Percentiles rank a stretch among this genome's conserved stretches.
These are phyloP conservation scores for Cathartes aura DNA, from an alignment of 2,113 vertebrate genomes.

Conservation along the genomic window DNA sequence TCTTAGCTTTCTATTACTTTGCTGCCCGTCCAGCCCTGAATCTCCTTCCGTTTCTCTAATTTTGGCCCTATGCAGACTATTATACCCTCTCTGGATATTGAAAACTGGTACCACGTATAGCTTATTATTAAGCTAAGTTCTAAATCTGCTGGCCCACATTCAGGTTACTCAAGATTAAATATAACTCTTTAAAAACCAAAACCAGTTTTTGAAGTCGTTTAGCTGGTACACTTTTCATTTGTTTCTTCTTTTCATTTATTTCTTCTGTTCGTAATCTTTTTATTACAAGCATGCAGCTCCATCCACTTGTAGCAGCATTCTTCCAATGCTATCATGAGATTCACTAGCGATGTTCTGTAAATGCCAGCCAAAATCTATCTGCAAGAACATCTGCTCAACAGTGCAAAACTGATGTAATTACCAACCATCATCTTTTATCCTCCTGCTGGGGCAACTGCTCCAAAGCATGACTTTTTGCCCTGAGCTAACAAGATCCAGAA, in stretches of 20 bases:
- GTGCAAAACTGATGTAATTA: constrained; percentile 84
- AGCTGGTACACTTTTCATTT: neutral
- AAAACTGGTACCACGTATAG: neutral
- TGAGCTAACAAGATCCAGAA: constrained; percentile 79
- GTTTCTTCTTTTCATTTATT: neutral
- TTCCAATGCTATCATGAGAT: constrained; percentile 65
- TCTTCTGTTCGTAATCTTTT: neutral
- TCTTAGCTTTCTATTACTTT: neutral
- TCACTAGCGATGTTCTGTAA: constrained; percentile 70
- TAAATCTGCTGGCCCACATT: neutral
- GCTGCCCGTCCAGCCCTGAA: neutral
- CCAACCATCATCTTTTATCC: constrained; percentile 83
- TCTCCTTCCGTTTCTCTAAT: neutral
- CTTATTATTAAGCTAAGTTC: neutral
- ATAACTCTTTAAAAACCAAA: neutral
- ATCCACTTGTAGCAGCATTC: constrained; percentile 56
- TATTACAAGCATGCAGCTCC: constrained; percentile 38
- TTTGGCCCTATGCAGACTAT: neutral
- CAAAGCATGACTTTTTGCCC: constrained; percentile 81
- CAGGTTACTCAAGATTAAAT: neutral
- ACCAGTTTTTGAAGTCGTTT: neutral
- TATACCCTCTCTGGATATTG: neutral
- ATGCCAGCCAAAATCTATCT: constrained; percentile 83
- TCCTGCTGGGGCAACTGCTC: constrained; percentile 83
- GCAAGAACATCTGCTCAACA: constrained; percentile 81